Base-by-base conservation (phyloP, 1,140 invertebrate species). In the Andrena cerasifolii region DNA sequence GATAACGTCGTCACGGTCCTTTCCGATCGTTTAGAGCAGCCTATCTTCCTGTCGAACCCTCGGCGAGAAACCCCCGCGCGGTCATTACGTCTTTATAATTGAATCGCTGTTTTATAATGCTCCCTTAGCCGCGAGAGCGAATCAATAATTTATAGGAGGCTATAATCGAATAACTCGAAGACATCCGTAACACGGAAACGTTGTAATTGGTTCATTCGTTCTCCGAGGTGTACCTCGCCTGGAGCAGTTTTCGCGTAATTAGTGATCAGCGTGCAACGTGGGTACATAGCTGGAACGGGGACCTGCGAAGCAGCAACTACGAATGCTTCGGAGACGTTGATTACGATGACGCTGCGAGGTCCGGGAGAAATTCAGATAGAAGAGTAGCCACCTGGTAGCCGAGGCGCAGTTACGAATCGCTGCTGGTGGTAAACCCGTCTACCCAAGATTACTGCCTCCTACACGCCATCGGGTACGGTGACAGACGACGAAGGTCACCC, bases 401-500 rank as follows among this genome's bases (percentile, higher is more conserved):
- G 43, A 82, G 63, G 61, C 67, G 66, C 73, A 68, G 58, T 81
- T 75, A 82, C 66, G 67, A 84, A 78, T 87, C 85, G 79, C 78
- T 79, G 85, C 78, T 85, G 80, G 83, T 85, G 85, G 80, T 87
- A 88, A 83, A 78, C 65, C 70, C 63, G 59, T 73, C 54, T 72
- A 65, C 31, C 68, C 51, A 75, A 83, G 68, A 63, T 80, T 59
- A 61, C 74, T 72, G 70, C 85, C 87, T 85, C 87, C 86, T 79
- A 87, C 83, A 83, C 71, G 77, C 67, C 73, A 43, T 51, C 59
- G 53, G 56, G 49, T 54, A 76, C 56, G 49, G 80, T 89, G 89
- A 90, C 83, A 63, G 76, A 90, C 88, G 81, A 62, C 80, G 68
- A 83, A 81, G 80, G 84, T 85, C 81, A 75, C 62, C 6, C 76